Percentiles rank a stretch among this genome's conserved stretches.
These are phyloP conservation scores for Dinomys branickii DNA, from an alignment of 2,113 vertebrate genomes.

Conservation along the genomic window DNA sequence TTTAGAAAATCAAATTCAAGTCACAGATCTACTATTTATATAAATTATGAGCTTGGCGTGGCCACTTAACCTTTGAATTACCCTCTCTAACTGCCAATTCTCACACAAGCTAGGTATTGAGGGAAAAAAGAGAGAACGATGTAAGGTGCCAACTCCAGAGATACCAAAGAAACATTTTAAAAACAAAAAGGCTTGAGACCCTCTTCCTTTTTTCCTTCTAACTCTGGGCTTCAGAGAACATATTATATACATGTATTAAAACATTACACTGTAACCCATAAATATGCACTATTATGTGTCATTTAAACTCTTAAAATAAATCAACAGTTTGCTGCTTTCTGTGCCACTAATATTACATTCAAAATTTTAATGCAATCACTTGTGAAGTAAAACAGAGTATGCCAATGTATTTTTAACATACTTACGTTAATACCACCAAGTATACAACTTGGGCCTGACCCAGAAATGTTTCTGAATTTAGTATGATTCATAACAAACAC, in stretches of 20 bases:
- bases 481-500: neutral
- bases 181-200: neutral
- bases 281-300: neutral
- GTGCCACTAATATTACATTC: neutral
- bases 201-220: neutral
- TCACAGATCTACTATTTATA: neutral
- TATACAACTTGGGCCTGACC: neutral
- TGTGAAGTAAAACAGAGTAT: neutral
- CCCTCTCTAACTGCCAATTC: neutral
- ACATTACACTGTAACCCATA: neutral
- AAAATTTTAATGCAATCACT: neutral
- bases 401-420: neutral
- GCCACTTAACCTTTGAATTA: neutral
- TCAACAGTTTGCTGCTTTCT: neutral
- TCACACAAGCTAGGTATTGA: neutral
- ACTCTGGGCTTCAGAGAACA: neutral
- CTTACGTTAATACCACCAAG: neutral
- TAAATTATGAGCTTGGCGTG: neutral
- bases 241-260: neutral
- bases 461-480: neutral
- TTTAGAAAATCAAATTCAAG: neutral
- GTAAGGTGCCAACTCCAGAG: neutral
- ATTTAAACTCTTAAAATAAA: neutral
- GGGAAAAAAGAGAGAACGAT: neutral
- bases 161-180: neutral